Base-by-base conservation (phyloP, 2,797 vertebrate species). In the Neopelma chrysocephalum region DNA sequence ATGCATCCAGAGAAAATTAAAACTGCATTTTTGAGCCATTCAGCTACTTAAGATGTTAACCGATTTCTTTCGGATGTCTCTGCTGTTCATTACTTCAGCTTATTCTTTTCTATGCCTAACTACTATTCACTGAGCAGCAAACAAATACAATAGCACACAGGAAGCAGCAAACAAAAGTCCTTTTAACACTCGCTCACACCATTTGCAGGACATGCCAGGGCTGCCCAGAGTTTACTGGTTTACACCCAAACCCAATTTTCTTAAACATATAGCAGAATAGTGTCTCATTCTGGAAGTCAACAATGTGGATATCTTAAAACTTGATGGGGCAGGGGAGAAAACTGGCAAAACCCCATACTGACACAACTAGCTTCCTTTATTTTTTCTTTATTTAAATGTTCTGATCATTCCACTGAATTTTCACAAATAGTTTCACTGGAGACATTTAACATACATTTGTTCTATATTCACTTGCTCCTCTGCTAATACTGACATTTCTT, bases 101-200 rank as follows among this genome's bases (percentile, higher is more conserved):
- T 77, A 36, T 57, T 89, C 73, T 88, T 82, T 90, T 91, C 79
- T 70, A 23, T 68, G 50, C 22, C 53, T 76, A 94, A 66, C 68
- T 53, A 57, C 88, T 80, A 90, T 89, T 92, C 91, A 96, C 34
- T 61, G 66, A 76, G 56, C 34, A 85, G 89, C 75, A 94, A 89
- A 92, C 47, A 92, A 77, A 80, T 42, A 94, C 94, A 96, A 96
- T 62, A 66, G 94, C 56, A 69, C 83, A 78, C 75, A 90, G 88
- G 94, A 96, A 97, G 68, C 47, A 65, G 71, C 60, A 80, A 92
- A 96, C 82, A 96, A 93, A 95, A 95, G 77, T 77, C 61, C 57
- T 89, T 94, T 94, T 60, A 64, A 60, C n/a, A 25, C 71, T 86
- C 6, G 1, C 68, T 93, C 53, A 65, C 61, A 42, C 68, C 45